Conservation (phyloP, 2,888 invertebrate species). For the Mallateleia sp. region DNA sequence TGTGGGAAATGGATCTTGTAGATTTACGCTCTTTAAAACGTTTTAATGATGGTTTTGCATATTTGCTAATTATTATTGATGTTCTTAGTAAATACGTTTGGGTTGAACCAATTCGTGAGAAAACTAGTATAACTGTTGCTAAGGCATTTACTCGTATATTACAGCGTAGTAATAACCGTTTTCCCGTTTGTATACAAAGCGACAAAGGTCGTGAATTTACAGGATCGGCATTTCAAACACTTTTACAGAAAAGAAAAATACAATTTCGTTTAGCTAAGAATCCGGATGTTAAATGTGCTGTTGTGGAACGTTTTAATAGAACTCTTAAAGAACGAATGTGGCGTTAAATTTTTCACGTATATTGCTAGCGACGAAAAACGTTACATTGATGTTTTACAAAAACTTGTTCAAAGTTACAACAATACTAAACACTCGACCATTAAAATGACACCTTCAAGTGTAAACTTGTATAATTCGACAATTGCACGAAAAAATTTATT, state of each 20-base stretch:
- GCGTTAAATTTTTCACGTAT: conserved; percentile 69
- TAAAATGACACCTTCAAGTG: conserved; percentile 28
- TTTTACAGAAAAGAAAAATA: conserved; percentile 3
- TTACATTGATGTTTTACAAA: conserved; percentile 81
- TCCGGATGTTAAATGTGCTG: neutral
- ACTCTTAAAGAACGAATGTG: conserved; percentile 67
- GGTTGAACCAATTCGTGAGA: conserved; percentile 77
- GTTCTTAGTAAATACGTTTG: conserved; percentile 75
- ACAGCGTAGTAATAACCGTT: neutral
- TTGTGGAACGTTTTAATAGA: conserved; percentile 39
- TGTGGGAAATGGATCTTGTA: conserved; percentile 67
- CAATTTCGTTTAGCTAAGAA: neutral
- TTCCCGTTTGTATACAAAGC: conserved; percentile 68
- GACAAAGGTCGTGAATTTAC: conserved; percentile 82
- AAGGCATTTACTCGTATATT: conserved; percentile 62
- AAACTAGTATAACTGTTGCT: conserved; percentile 60
- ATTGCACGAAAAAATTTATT: neutral
- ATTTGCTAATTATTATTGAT: conserved; percentile 64
- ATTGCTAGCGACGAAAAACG: neutral
- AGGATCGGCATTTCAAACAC: neutral
- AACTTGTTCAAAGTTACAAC: conserved; percentile 73
- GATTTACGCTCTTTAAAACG: conserved; percentile 48
- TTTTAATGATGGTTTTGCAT: conserved; percentile 58
- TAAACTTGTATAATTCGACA: conserved; percentile 13
- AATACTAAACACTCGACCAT: conserved; percentile 5